Percentiles rank a stretch among this genome's conserved stretches.
Conservation (phyloP, 2,888 invertebrate genomes). For the Troides aeacus region DNA sequence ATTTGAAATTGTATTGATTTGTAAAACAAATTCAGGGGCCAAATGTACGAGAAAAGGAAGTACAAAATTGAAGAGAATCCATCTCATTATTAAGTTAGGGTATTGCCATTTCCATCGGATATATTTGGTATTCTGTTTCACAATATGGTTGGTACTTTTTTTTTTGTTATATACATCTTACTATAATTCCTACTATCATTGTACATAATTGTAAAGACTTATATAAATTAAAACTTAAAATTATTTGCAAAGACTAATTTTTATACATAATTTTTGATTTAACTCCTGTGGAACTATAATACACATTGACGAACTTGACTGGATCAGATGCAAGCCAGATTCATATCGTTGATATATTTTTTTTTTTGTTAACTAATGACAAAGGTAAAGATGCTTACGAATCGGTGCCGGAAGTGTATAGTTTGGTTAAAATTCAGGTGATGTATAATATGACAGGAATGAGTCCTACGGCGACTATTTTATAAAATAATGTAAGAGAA, state of each 20-base stretch:
- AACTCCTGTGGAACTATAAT: conserved; percentile 5
- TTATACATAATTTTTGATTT: conserved; percentile 14
- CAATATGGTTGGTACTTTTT: conserved; percentile 10
- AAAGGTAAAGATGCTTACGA: conserved; percentile 1
- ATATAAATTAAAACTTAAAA: conserved; percentile 15
- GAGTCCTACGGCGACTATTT: conserved; percentile 30
- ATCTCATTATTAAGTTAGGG: conserved; percentile 69
- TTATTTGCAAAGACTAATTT: conserved; percentile 18
- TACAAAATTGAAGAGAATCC: conserved; percentile 66
- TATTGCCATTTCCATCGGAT: conserved; percentile 43
- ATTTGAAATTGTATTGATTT: conserved; percentile 43
- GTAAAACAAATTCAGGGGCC: conserved; percentile 70
- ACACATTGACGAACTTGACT: conserved; percentile 1
- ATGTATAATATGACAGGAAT: conserved; percentile 12
- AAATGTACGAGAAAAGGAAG: conserved; percentile 70
- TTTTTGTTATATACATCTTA: not conserved
- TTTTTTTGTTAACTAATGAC: conserved; percentile 13
- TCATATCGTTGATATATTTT: not conserved
- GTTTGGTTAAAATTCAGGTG: conserved; percentile 1
- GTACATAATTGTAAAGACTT: conserved; percentile 9
- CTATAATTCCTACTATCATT: conserved; percentile 1
- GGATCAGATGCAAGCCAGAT: conserved; percentile 2
- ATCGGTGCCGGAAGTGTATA: not conserved
- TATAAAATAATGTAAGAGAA: conserved; percentile 35
- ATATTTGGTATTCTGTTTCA: conserved; percentile 16